Percentiles rank a stretch among this genome's conserved stretches.
Evolutionary conservation across 2,797 vertebrate genomes (phyloP).

Genomic region (Capromys pilorides): DNA sequence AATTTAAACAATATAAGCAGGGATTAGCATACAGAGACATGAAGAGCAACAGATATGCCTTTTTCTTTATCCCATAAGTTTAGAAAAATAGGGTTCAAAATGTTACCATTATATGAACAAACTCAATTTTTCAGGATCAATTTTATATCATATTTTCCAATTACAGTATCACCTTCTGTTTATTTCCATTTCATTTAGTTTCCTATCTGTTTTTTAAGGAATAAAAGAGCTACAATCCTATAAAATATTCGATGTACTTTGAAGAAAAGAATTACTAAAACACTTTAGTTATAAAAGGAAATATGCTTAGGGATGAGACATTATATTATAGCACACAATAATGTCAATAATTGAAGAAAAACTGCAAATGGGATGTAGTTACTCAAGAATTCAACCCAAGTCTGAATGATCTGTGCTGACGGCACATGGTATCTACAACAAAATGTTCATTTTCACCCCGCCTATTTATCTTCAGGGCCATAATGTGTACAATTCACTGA

Average conservation of each 20-base stretch:
- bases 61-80: neutral
- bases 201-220: neutral
- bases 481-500: neutral
- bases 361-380: neutral
- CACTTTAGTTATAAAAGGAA: neutral
- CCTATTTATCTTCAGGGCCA: neutral
- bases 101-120: neutral
- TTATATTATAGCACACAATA: neutral
- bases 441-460: neutral
- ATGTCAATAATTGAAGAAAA: slow-evolving; percentile 15
- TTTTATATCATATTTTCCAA: neutral
- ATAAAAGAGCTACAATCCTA: neutral
- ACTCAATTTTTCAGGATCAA: neutral
- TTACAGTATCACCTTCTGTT: neutral
- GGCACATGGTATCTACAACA: neutral
- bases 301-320: neutral
- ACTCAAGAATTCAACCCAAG: neutral
- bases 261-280: slow-evolving; percentile 22
- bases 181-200: neutral
- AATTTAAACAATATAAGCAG: neutral
- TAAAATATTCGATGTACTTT: neutral
- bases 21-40: neutral
- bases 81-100: neutral
- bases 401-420: neutral
- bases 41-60: neutral